These are phyloP conservation scores for Ahaetulla prasina DNA, from an alignment of 2,113 vertebrate species.

Conservation along the genomic window DNA sequence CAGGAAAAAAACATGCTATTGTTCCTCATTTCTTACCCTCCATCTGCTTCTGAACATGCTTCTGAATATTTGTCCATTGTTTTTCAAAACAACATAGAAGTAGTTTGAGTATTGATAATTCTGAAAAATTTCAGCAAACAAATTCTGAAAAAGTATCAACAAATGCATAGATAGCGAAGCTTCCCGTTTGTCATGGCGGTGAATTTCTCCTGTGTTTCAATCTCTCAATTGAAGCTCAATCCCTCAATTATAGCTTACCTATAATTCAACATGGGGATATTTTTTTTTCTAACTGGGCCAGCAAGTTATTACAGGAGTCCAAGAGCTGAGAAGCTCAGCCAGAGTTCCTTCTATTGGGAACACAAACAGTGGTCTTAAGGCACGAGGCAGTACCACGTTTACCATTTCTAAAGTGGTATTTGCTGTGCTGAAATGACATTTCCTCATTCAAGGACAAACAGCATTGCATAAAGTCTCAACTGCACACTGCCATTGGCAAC, in stretches of 20 bases:
- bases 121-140: too few relatives aligned
- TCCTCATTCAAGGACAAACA: neutral
- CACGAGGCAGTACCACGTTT: neutral
- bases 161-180: neutral
- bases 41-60: neutral
- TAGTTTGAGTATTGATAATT: neutral
- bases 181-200: neutral
- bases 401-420: neutral
- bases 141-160: neutral
- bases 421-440: neutral
- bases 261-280: neutral
- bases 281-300: neutral
- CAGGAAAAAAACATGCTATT: neutral
- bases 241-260: too few relatives aligned
- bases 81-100: neutral
- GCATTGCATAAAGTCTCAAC: neutral
- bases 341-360: neutral
- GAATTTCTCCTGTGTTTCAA: neutral
- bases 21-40: neutral
- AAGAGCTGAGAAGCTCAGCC: neutral
- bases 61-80: neutral
- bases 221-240: too few relatives aligned
- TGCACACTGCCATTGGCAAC: neutral
- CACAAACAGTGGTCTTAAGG: neutral
- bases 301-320: neutral